Conservation (phyloP, 2,888 invertebrate genomes). For the Caenorhabditis drosophilae region DNA sequence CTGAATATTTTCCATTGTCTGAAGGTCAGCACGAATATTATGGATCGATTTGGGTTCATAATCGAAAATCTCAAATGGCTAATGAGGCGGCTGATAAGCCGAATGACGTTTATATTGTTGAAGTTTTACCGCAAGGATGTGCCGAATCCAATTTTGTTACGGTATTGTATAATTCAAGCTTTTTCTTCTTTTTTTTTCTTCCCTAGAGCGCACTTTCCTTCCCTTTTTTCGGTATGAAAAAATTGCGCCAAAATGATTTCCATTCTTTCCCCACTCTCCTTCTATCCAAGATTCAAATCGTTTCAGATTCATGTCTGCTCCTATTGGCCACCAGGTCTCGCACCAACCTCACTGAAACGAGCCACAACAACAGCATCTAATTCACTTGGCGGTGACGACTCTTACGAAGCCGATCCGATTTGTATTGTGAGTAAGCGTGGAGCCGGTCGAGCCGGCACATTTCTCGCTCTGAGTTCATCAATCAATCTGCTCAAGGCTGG, state of each 20-base stretch:
- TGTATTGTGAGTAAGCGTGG: constrained; percentile 2
- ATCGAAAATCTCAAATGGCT: background rate
- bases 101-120: background rate
- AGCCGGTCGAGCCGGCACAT: constrained; percentile 5
- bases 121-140: constrained; percentile 4
- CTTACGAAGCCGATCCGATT: constrained; percentile 3
- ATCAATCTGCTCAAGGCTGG: constrained; percentile 1
- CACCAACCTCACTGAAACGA: background rate
- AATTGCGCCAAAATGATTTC: too few relatives aligned
- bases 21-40: constrained; percentile 5
- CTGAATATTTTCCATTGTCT: constrained; percentile 3
- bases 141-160: background rate
- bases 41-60: constrained; percentile 5
- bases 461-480: background rate
- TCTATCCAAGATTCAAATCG: too few relatives aligned
- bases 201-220: too few relatives aligned
- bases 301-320: background rate
- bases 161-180: too few relatives aligned
- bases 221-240: too few relatives aligned
- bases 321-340: background rate
- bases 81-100: background rate
- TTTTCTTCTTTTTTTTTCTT: too few relatives aligned
- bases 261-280: too few relatives aligned
- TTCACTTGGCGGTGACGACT: background rate
- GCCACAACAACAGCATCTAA: background rate